Conservation (phyloP, 2,888 invertebrate genomes). For the Rotaria socialis region DNA sequence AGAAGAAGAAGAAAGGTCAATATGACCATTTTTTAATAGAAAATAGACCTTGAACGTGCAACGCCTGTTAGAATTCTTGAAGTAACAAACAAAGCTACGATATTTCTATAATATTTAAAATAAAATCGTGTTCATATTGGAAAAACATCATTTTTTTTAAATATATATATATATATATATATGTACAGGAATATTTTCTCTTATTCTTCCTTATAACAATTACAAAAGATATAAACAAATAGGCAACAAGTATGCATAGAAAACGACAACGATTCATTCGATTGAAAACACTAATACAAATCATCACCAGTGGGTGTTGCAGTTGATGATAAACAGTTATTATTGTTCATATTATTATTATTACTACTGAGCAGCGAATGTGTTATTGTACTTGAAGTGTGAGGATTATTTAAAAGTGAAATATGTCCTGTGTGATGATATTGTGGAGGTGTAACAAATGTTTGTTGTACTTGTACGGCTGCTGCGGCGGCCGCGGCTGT, state of each 20-base stretch:
- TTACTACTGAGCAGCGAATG: slow-evolving; percentile 4
- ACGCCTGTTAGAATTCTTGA: too few relatives aligned
- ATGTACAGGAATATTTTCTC: not conserved
- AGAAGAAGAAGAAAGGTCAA: not conserved
- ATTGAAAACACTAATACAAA: not conserved
- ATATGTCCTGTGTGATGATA: slow-evolving; percentile 4
- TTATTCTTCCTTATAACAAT: not conserved
- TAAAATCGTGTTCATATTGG: not conserved
- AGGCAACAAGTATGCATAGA: not conserved
- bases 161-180: not conserved
- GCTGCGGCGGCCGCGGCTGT: not conserved
- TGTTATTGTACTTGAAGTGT: not conserved
- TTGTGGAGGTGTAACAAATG: not conserved
- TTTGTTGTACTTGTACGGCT: not conserved
- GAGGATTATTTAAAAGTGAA: slow-evolving; percentile 2
- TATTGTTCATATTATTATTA: not conserved
- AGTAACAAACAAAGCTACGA: too few relatives aligned
- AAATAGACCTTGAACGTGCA: not conserved
- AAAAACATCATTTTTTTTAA: not conserved
- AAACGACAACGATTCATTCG: not conserved
- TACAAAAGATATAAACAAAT: slow-evolving; percentile 22
- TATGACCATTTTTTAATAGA: not conserved
- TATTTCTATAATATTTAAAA: not conserved
- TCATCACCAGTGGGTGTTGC: not conserved
- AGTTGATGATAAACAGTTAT: not conserved